phyloP scores from a whole-genome alignment of 2,888 invertebrate species.

The Drosophila gaucha region DNA sequence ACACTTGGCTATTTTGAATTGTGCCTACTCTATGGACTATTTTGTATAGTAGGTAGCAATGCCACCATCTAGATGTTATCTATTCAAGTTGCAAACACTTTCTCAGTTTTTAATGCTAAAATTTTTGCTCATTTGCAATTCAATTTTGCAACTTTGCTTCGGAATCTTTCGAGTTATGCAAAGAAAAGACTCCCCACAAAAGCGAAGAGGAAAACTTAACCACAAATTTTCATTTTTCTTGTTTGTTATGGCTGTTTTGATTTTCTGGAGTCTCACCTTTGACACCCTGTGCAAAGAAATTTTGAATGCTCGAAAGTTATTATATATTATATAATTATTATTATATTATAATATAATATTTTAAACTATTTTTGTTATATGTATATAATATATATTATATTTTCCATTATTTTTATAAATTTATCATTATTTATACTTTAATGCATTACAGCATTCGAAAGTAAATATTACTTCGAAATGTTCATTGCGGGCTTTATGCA shows the following conservation, averaged over 20 bases:
- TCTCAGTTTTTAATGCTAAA: slow-evolving; percentile 21
- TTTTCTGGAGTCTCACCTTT: not conserved
- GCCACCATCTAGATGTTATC: not conserved
- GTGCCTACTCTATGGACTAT: too few relatives aligned
- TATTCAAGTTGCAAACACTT: slow-evolving; percentile 10
- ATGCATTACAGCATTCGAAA: too few relatives aligned
- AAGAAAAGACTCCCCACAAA: slow-evolving; percentile 33
- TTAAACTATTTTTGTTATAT: too few relatives aligned
- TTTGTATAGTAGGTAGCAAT: not conserved
- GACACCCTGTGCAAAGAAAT: slow-evolving; percentile 10
- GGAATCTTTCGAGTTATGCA: slow-evolving; percentile 55
- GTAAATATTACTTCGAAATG: too few relatives aligned
- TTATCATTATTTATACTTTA: too few relatives aligned
- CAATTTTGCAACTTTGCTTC: slow-evolving; percentile 18
- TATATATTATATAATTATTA: not conserved
- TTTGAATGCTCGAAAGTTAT: too few relatives aligned
- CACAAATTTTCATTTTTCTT: slow-evolving; percentile 29
- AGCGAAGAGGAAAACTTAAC: slow-evolving; percentile 30
- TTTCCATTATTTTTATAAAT: too few relatives aligned
- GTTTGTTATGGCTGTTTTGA: slow-evolving; percentile 25
- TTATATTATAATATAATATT: too few relatives aligned
- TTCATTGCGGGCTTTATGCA: too few relatives aligned
- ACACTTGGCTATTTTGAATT: too few relatives aligned
- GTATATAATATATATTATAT: too few relatives aligned
- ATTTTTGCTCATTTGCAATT: slow-evolving; percentile 10